Conservation (phyloP, 2,888 invertebrate species). For the Drosophila barbarae region DNA sequence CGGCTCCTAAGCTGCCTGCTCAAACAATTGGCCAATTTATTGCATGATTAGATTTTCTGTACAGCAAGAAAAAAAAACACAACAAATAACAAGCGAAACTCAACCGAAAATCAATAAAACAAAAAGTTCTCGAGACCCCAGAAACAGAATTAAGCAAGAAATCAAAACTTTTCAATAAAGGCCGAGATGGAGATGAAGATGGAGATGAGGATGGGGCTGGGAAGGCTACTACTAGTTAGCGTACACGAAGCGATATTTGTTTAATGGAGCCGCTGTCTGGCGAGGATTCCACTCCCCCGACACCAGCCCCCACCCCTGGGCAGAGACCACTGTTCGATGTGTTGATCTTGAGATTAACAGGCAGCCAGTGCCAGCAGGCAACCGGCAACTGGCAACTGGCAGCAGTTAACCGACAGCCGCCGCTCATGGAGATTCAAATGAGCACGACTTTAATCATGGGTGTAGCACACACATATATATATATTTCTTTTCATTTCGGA, state of each 20-base stretch:
- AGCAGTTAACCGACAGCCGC: slow-evolving; percentile 33
- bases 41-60: slow-evolving; percentile 68
- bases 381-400: slow-evolving; percentile 23
- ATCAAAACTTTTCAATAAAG: slow-evolving; percentile 50
- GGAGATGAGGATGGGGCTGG: slow-evolving; percentile 32
- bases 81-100: slow-evolving; percentile 43
- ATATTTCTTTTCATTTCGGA: slow-evolving; percentile 30
- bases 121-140: slow-evolving; percentile 53
- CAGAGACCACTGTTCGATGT: slow-evolving; percentile 61
- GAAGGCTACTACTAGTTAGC: slow-evolving; percentile 62
- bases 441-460: slow-evolving; percentile 73
- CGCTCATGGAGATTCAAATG: slow-evolving; percentile 71
- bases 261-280: slow-evolving; percentile 70
- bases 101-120: slow-evolving; percentile 59
- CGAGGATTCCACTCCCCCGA: slow-evolving; percentile 36
- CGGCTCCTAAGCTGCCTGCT: slow-evolving; percentile 37
- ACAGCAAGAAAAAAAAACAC: slow-evolving; percentile 26
- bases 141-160: slow-evolving; percentile 59
- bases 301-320: slow-evolving; percentile 7
- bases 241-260: slow-evolving; percentile 67
- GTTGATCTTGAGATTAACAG: slow-evolving; percentile 75
- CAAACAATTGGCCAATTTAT: slow-evolving; percentile 76
- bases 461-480: slow-evolving; percentile 32
- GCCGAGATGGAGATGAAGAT: slow-evolving; percentile 21
- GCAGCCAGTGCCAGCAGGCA: slow-evolving; percentile 41